Evolutionary conservation across 2,113 vertebrate genomes (phyloP).

Genomic region (Kryptolebias marmoratus): DNA sequence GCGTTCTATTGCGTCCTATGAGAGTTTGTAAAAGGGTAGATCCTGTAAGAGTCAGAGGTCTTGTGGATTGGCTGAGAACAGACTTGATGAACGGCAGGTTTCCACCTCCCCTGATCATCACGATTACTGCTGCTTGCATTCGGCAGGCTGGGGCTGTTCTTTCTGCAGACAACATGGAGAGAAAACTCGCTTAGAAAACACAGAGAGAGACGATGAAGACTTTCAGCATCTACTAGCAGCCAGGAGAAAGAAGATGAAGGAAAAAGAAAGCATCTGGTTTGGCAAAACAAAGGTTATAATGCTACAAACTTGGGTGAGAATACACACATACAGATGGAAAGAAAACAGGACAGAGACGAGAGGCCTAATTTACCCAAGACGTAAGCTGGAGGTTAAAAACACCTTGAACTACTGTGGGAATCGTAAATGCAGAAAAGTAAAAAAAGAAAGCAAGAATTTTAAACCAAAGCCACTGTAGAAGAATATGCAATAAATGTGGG

Average conservation of each 20-base stretch:
- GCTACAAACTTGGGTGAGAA: slow-evolving; percentile 53
- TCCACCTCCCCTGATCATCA: slow-evolving; percentile 73
- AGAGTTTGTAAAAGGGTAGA: slow-evolving; percentile 72
- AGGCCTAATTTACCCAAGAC: slow-evolving; percentile 24
- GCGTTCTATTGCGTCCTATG: slow-evolving; percentile 72
- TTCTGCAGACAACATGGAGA: slow-evolving; percentile 80
- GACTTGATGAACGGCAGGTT: slow-evolving; percentile 71
- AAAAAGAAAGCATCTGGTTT: slow-evolving; percentile 25
- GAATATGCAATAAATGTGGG: slow-evolving; percentile 26
- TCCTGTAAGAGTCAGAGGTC: slow-evolving; percentile 77
- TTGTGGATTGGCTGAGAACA: slow-evolving; percentile 81
- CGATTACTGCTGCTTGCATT: slow-evolving; percentile 98
- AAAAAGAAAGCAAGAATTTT: slow-evolving; percentile 38
- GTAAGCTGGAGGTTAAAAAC: slow-evolving; percentile 28
- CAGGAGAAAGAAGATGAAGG: slow-evolving; percentile 29
- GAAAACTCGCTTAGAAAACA: slow-evolving; percentile 2
- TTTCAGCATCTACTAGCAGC: slow-evolving; percentile 9
- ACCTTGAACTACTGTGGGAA: slow-evolving; percentile 25
- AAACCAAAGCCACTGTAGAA: slow-evolving; percentile 35
- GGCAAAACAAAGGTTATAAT: slow-evolving; percentile 22
- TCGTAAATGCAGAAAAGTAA: slow-evolving; percentile 29
- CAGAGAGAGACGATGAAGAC: neutral
- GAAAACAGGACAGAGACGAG: neutral
- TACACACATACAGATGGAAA: slow-evolving; percentile 14
- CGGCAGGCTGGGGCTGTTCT: slow-evolving; percentile 91